phyloP scores from a whole-genome alignment of 2,888 invertebrate species.

The Stenichneumon culpator region DNA sequence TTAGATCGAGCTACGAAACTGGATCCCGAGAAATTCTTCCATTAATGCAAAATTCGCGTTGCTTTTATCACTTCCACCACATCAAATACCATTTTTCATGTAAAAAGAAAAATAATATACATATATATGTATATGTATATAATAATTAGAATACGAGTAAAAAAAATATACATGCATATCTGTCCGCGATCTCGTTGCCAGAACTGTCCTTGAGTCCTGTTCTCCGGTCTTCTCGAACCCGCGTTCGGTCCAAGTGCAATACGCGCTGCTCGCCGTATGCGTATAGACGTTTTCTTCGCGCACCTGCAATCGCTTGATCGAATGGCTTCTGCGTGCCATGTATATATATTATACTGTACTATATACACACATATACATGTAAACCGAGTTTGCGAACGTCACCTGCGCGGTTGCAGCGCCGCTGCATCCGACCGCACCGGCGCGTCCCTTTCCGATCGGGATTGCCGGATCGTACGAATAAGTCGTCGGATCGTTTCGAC shows the following conservation, averaged over 20 bases:
- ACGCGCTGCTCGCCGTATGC: conserved; percentile 1
- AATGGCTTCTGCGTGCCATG: conserved; percentile 14
- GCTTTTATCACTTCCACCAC: background rate
- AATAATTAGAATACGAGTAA: background rate
- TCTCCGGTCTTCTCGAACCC: conserved; percentile 31
- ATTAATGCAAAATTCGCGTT: conserved; percentile 23
- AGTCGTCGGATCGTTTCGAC: conserved; percentile 21
- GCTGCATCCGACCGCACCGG: background rate
- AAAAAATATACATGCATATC: conserved; percentile 16
- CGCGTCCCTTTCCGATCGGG: conserved; percentile 23
- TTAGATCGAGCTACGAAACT: conserved; percentile 21
- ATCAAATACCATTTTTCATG: conserved; percentile 1
- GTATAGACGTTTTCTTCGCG: conserved; percentile 37
- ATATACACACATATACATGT: background rate
- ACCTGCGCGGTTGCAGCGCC: conserved; percentile 33
- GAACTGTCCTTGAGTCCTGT: conserved; percentile 37
- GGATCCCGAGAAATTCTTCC: conserved; percentile 29
- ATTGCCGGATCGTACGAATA: conserved; percentile 36
- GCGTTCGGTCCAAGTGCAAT: conserved; percentile 32
- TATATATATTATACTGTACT: background rate
- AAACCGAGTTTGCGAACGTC: conserved; percentile 13
- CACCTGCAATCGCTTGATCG: conserved; percentile 42
- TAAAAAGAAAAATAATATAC: background rate
- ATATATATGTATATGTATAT: conserved; percentile 5
- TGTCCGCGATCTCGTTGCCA: conserved; percentile 24